These are phyloP conservation scores for Axinella damicornis DNA, from an alignment of 37 sponge, comb jelly and placozoan genomes.

Conservation along the genomic window DNA sequence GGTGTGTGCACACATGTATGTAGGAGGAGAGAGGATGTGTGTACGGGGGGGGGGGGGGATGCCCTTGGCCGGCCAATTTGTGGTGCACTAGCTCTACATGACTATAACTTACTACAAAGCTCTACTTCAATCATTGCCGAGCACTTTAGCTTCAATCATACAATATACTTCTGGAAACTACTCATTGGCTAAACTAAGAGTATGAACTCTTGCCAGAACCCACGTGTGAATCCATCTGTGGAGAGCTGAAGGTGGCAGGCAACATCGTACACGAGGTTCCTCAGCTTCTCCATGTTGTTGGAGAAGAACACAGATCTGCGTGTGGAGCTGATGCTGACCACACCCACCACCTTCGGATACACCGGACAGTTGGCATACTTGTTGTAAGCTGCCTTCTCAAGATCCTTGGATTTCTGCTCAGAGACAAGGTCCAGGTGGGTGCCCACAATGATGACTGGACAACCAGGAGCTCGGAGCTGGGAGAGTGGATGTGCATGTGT, in stretches of 20 bases:
- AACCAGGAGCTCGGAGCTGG: conserved; percentile 85
- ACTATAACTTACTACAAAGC: no score
- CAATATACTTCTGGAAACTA: no score
- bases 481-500: not conserved
- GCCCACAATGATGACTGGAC: conserved; percentile 89
- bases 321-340: conserved; percentile 31
- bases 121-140: no score
- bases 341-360: conserved; percentile 53
- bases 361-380: conserved; percentile 27
- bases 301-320: not conserved
- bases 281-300: conserved; percentile 70
- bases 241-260: conserved; percentile 73
- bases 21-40: no score
- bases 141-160: no score
- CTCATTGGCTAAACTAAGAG: no score
- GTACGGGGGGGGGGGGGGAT: no score
- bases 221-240: conserved; percentile 49
- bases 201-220: no score
- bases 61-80: no score
- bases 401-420: conserved; percentile 16
- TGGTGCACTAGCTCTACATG: no score
- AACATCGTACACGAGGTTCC: conserved; percentile 58
- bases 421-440: conserved; percentile 81
- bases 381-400: conserved; percentile 8
- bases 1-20: no score